These are phyloP conservation scores for Apotomis betuletana DNA, from an alignment of 2,888 invertebrate genomes.

Conservation along the genomic window DNA sequence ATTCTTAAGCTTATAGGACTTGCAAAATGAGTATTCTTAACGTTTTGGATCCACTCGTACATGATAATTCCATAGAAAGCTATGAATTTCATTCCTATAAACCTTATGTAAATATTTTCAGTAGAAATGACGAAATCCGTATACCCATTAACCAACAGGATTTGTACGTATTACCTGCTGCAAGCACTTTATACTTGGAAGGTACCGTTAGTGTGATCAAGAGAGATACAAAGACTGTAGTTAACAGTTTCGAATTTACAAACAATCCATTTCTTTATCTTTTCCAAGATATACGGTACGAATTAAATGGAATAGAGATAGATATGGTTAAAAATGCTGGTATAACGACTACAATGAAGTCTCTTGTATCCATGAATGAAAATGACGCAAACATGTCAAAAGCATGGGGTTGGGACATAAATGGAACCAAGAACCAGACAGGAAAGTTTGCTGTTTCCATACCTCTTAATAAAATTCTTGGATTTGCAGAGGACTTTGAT, in stretches of 20 bases:
- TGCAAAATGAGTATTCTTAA: not conserved
- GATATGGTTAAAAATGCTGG: slow-evolving; percentile 7
- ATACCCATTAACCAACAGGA: slow-evolving; percentile 4
- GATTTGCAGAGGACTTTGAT: not conserved
- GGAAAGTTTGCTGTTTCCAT: slow-evolving; percentile 4
- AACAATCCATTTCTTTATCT: slow-evolving; percentile 5
- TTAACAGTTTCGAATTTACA: not conserved
- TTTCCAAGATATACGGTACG: slow-evolving; percentile 15
- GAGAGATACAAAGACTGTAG: not conserved
- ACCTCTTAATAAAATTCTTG: slow-evolving; percentile 7
- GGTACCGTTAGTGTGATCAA: not conserved
- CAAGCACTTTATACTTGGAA: not conserved
- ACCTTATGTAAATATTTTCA: slow-evolving; percentile 1
- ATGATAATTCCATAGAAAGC: not conserved
- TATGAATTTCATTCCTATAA: slow-evolving; percentile 6
- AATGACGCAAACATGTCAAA: not conserved
- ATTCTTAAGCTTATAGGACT: not conserved
- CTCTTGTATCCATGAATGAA: slow-evolving; percentile 8
- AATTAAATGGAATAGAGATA: slow-evolving; percentile 9
- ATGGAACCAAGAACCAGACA: not conserved
- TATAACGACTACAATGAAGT: slow-evolving; percentile 3
- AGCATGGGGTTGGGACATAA: slow-evolving; percentile 3
- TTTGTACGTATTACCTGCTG: not conserved
- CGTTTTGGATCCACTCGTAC: not conserved
- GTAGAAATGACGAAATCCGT: not conserved